Base-by-base conservation (phyloP, 1,140 invertebrate species). In the Cydia strobilella region DNA sequence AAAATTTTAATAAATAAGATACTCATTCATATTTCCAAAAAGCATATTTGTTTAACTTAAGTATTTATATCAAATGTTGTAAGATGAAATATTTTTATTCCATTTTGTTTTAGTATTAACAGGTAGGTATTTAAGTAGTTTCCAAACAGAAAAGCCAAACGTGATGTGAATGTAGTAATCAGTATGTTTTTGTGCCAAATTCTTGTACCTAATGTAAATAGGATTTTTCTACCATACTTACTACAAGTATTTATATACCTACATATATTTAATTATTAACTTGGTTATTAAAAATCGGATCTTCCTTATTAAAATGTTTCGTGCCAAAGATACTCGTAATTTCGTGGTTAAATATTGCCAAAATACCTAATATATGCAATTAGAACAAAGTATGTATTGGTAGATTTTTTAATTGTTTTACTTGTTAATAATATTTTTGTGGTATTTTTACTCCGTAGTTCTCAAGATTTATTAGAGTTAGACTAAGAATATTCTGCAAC, bases 161-260 rank as follows among this genome's bases (percentile, higher is more conserved):
- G 48, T 51, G 15, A 51, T 18, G 15, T 51, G 13, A 51, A 51
- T n/a, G 9, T 51, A 51, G 5, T n/a, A 12, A 51, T 51, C 48
- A 51, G n/a, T 51, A 51, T 51, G n/a, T 59, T 23, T 18, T 59
- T 23, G 54, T 59, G 54, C 20, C 54, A 59, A 59, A 59, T 59
- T 54, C 15, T 54, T 59, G 54, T 59, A 59, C 54, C 9, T 59
- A 59, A 59, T 23, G 6, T 59, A 23, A 23, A 59, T 54, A 18
- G 51, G 7, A 12, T 23, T 4, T 59, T 23, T 6, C 54, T 10
- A 23, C 9, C 9, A 23, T 12, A 3, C 48, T 51, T 51, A 6
- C 48, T 51, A 51, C 15, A n/a, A 6, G 1, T 51, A n/a, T 51
- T 18, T 51, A 15, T 51, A 15, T 51, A n/a, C 3, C 0, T 51